Percentiles rank a stretch among this genome's conserved stretches.
Conservation (phyloP, 1,140 invertebrate genomes). For the Drosophila ercepeae region DNA sequence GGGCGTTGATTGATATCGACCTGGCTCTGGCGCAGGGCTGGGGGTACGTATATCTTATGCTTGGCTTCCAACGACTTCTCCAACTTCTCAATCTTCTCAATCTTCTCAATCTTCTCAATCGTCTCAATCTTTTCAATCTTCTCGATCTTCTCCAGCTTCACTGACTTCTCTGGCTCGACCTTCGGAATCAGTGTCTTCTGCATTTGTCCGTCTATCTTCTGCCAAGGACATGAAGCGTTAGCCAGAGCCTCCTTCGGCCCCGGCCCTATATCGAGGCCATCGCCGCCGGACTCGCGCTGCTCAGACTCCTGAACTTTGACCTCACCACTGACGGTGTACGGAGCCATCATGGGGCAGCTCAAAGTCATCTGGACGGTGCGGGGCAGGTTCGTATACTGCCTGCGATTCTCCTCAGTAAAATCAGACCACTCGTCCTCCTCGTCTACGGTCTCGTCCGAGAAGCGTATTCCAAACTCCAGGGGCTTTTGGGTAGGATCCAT, state of each 20-base stretch:
- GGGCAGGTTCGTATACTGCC: slow-evolving; percentile 19
- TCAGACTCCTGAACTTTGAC: slow-evolving; percentile 3
- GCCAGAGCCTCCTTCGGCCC: not conserved
- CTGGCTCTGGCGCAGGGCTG: slow-evolving; percentile 65
- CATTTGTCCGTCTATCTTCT: slow-evolving; percentile 4
- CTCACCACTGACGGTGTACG: not conserved
- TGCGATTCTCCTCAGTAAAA: slow-evolving; percentile 60
- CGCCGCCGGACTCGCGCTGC: slow-evolving; percentile 45
- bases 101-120: not conserved
- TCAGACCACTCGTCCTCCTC: slow-evolving; percentile 64
- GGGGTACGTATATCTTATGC: slow-evolving; percentile 51
- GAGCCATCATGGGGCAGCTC: not conserved
- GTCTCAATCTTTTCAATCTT: not conserved
- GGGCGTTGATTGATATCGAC: slow-evolving; percentile 22
- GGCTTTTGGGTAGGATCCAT: not conserved
- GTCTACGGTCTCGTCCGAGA: slow-evolving; percentile 15
- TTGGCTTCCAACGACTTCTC: slow-evolving; percentile 1
- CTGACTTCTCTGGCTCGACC: not conserved
- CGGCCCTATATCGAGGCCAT: slow-evolving; percentile 50
- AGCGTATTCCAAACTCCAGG: slow-evolving; percentile 39
- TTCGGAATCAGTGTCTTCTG: not conserved
- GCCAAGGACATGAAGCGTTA: slow-evolving; percentile 45
- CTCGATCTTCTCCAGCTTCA: not conserved
- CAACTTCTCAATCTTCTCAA: not conserved
- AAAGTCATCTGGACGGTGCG: slow-evolving; percentile 18